Evolutionary conservation across 2,888 invertebrate genomes (phyloP).

Genomic region (Graphium colonna): DNA sequence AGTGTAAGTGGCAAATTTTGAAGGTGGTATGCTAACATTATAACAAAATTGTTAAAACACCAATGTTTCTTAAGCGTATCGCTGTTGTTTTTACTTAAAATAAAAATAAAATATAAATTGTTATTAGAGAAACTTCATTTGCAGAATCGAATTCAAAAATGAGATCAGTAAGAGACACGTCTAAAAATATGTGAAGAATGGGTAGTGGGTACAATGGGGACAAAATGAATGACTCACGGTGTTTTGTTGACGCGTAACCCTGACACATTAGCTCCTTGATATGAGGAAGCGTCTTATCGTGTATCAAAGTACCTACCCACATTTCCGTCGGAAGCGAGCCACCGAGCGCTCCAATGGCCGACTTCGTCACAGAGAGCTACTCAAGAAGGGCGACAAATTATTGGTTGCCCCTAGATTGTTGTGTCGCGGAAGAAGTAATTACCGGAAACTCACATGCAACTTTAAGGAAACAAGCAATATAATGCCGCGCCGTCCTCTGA

Average conservation of each 20-base stretch:
- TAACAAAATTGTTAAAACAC: too few relatives aligned
- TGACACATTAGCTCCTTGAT: slow-evolving; percentile 7
- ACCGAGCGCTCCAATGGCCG: slow-evolving; percentile 41
- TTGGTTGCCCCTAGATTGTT: slow-evolving; percentile 49
- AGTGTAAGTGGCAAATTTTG: too few relatives aligned
- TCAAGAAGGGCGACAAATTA: slow-evolving; percentile 58
- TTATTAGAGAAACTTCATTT: not conserved
- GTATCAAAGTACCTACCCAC: slow-evolving; percentile 49
- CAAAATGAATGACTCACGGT: too few relatives aligned
- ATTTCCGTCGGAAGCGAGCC: slow-evolving; percentile 71
- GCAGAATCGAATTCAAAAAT: not conserved
- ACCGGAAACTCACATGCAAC: slow-evolving; percentile 62
- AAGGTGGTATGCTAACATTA: too few relatives aligned
- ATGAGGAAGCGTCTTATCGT: slow-evolving; percentile 32
- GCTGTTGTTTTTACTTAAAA: too few relatives aligned
- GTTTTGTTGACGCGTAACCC: not conserved
- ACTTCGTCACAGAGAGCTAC: slow-evolving; percentile 66
- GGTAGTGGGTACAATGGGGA: too few relatives aligned
- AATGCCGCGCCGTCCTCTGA: slow-evolving; percentile 43
- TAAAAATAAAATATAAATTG: too few relatives aligned
- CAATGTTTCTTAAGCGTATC: too few relatives aligned
- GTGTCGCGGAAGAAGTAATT: slow-evolving; percentile 70
- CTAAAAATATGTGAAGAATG: too few relatives aligned
- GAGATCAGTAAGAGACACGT: too few relatives aligned
- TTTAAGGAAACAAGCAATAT: slow-evolving; percentile 62